Conservation (phyloP, 2,888 invertebrate species). For the Aproaerema taeniolella region DNA sequence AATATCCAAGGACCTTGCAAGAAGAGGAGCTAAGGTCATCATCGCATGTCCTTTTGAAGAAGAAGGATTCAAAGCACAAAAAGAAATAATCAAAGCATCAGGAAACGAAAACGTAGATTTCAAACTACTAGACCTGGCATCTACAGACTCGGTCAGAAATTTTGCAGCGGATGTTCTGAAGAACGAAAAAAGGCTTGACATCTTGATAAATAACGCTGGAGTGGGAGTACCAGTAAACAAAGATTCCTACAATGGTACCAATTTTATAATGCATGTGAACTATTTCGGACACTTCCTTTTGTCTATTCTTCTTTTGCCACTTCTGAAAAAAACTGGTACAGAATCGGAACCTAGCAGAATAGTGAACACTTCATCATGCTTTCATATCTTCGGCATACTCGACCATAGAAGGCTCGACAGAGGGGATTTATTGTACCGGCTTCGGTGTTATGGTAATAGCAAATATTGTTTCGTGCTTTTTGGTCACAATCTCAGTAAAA, state of each 20-base stretch:
- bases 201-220: constrained; percentile 94
- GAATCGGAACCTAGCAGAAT: constrained; percentile 30
- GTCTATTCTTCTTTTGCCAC: constrained; percentile 33
- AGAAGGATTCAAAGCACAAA: constrained; percentile 60
- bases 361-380: constrained; percentile 68
- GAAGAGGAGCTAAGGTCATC: constrained; percentile 58
- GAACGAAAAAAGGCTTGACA: constrained; percentile 84
- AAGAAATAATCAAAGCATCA: constrained; percentile 80
- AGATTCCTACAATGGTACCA: constrained; percentile 88
- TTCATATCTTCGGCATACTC: constrained; percentile 63
- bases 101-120: constrained; percentile 84
- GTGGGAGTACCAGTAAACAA: constrained; percentile 79
- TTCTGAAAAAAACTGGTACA: constrained; percentile 26
- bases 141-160: constrained; percentile 84
- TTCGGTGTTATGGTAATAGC: constrained; percentile 31
- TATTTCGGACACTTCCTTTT: constrained; percentile 91
- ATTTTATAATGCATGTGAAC: constrained; percentile 91
- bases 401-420: constrained; percentile 45
- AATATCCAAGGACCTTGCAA: constrained; percentile 56
- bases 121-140: constrained; percentile 85
- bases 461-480: constrained; percentile 80
- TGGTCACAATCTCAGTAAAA: constrained; percentile 23
- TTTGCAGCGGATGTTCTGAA: constrained; percentile 87
- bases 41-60: constrained; percentile 58
- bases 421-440: background rate